Evolutionary conservation across 2,888 invertebrate species (phyloP), one percentile per base, ranked within the genome.

Genomic region (Drosophila birchii): DNA sequence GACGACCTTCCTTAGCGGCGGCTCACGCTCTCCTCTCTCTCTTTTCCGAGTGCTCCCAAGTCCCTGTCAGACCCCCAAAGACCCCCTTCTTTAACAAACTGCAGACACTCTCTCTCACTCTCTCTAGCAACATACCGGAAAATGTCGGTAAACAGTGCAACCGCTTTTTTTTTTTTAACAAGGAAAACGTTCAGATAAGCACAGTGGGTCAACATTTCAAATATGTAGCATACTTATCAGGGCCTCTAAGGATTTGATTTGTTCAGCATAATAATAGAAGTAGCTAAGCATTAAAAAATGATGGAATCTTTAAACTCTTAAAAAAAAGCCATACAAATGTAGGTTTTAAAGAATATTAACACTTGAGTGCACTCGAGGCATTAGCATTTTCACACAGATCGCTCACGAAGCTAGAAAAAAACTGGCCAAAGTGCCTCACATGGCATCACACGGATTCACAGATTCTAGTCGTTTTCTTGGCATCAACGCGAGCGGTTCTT

Each of bases 61-160:
- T 55, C 51, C 41, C 41, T 54, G 43, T 29, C n/a, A 36, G 18
- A 49, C 41, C 39, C 55, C 55, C 47, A 36, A 23, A 16, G 34
- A 11, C n/a, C 29, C 44, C 34, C 49, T 53, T 54, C 41, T 26
- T 26, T 45, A 16, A 45, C 45, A 45, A 54, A 56, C 49, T 57
- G 57, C 70, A 70, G 29, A 68, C 57, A 44, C 34, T 39, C 51
- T 76, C 70, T 69, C 67, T 39, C 51, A 70, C 70, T 66, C 67
- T 56, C 73, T 74, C 43, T 69, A 43, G 63, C 79, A 72, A 78
- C 81, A 66, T 83, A 78, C 82, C 81, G 83, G 88, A 86, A 88
- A 86, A 86, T 86, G 88, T 86, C 87, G 88, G 89, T 86, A 88
- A 88, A 88, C 86, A 86, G 78, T 86, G 86, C 89, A 86, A 86